Base-by-base conservation (phyloP, 35 echinoderm and acorn worm genomes). In the Apostichopus californicus region DNA sequence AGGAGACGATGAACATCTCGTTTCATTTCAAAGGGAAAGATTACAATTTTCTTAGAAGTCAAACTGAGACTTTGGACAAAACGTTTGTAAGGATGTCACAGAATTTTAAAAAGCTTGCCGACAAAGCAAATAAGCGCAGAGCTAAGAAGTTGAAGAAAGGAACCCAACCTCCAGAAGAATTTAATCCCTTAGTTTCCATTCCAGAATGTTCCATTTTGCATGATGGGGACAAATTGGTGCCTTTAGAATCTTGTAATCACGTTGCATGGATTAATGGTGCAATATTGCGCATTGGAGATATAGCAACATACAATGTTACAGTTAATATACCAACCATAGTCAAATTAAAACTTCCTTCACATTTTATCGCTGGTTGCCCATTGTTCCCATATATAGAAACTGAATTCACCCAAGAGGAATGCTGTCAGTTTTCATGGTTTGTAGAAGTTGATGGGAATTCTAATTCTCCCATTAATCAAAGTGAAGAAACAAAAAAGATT, bases 11-110 rank as follows among this genome's bases (percentile, higher is more conserved):
- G 90, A 91, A 87, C 34, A 90, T 97, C 24, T 97, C 95, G 14
- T 94, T 94, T 87, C 23, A 75, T 22, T 97, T 95, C 64, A 26
- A 91, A 80, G 91, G 94, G 55, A 97, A 94, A 93, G 91, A 97
- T 25, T 95, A 66, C 60, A 97, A 92, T 79, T 71, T 97, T 46
- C 71, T 86, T 54, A 91, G 95, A 21, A 66, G 65, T 13, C 66
- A 94, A 78, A 87, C 81, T 14, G 95, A 97, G 86, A 77, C 80
- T 66, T 56, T 94, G 5, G 95, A 91, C 64, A 94, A 89, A 78
- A 82, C 95, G 4, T 86, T 97, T n/a, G 52, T 83, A 1, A 84
- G 95, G 68, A 93, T 97, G 6, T 83, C 92, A 71, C 79, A 92
- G 46, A 94, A 90, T 70, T 53, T 97, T 22, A 92, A 89, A 63